Percentiles rank a stretch among this genome's conserved stretches.
phyloP scores from a whole-genome alignment of 2,888 invertebrate genomes.

The Artemia sp. region DNA sequence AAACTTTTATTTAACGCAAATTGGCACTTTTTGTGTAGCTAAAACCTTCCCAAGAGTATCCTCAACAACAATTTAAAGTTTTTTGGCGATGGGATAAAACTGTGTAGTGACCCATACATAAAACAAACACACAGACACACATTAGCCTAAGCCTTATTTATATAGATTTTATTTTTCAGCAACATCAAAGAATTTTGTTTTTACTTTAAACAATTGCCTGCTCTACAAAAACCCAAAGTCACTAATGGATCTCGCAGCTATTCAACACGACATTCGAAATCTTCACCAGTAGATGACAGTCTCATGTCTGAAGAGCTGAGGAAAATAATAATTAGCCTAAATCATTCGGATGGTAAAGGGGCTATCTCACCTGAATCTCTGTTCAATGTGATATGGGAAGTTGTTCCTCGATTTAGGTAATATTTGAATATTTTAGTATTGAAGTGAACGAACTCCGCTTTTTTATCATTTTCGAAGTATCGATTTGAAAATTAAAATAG shows the following conservation, averaged over 20 bases:
- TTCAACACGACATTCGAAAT: constrained; percentile 43
- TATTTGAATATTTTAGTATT: constrained; percentile 1
- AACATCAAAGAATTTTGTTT: constrained; percentile 67
- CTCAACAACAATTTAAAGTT: too few relatives aligned
- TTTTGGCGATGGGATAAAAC: too few relatives aligned
- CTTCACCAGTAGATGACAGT: constrained; percentile 43
- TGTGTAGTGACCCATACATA: too few relatives aligned
- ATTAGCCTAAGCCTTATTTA: too few relatives aligned
- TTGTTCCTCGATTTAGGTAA: constrained; percentile 55
- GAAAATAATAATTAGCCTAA: constrained; percentile 53
- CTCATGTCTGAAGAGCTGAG: constrained; percentile 60
- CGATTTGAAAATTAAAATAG: too few relatives aligned
- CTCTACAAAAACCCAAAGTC: constrained; percentile 43
- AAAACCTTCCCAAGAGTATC: too few relatives aligned
- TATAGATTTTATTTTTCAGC: constrained; percentile 35
- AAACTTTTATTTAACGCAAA: too few relatives aligned
- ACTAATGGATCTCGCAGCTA: constrained; percentile 40
- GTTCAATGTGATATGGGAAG: constrained; percentile 65
- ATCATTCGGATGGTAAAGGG: constrained; percentile 49
- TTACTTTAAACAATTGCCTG: constrained; percentile 58
- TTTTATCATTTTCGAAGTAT: background rate
- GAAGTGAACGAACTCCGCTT: too few relatives aligned
- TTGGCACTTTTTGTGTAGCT: too few relatives aligned
- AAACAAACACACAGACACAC: too few relatives aligned
- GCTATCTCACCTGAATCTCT: constrained; percentile 64